Conservation (phyloP, 2,113 vertebrate species). For the Nothocercus nigrocapillus region DNA sequence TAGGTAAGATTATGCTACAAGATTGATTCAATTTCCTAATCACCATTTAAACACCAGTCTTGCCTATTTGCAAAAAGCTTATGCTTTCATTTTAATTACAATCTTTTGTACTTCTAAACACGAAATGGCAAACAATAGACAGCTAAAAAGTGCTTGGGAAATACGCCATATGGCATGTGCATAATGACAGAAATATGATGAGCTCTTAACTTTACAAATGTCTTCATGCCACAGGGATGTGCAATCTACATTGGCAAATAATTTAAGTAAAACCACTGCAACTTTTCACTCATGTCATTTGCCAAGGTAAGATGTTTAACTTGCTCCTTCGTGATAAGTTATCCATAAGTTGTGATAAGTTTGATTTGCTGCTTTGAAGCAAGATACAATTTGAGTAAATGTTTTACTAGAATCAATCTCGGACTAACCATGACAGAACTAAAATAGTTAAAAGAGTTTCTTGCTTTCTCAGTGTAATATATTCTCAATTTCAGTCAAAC, state of each 20-base stretch:
- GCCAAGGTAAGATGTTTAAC: constrained; percentile 24
- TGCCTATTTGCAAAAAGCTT: neutral
- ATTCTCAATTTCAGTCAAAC: neutral
- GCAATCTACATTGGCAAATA: constrained; percentile 19
- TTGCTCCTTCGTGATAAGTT: neutral
- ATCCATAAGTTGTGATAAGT: neutral
- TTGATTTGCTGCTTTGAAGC: neutral
- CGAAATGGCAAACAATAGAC: constrained; percentile 42
- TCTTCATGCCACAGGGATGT: neutral
- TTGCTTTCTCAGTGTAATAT: neutral
- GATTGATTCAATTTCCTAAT: neutral
- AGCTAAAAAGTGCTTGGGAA: constrained; percentile 11
- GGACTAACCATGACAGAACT: neutral
- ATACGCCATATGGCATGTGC: constrained; percentile 3
- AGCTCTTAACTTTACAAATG: neutral
- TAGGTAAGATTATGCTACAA: neutral
- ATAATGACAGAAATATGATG: neutral
- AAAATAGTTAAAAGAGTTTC: neutral
- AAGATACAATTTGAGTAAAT: neutral
- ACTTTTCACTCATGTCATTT: neutral
- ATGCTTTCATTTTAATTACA: neutral
- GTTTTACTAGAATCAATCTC: neutral
- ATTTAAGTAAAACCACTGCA: neutral
- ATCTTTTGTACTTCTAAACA: constrained; percentile 29
- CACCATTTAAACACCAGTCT: neutral